Evolutionary conservation across 2,113 vertebrate species (phyloP), one percentile per base, ranked within the genome.

Genomic region (Seriola dumerili): DNA sequence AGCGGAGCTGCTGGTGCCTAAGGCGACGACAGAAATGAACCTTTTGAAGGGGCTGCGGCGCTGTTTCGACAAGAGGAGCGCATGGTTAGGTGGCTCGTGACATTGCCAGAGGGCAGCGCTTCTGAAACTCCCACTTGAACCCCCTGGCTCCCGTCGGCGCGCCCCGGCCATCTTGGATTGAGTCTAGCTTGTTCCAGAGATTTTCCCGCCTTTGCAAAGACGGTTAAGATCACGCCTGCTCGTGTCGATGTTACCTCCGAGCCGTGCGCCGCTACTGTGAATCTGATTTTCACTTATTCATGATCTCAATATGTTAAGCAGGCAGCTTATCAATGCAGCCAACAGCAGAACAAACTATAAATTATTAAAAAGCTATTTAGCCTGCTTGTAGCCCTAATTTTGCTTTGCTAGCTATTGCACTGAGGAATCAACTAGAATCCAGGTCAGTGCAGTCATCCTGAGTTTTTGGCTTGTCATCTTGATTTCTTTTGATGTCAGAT

Each of bases 341-440:
- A 36, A 83, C 64, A 78, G 42, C 40, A 21, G 58, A 86, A 36
- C 66, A 55, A 72, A 63, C 66, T 32, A 52, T 86, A 2, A 74
- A 88, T 89, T 66, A 83, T 89, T 84, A 64, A 90, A 72, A 46
- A n/a, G 46, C 64, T 82, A 55, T 78, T 92, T 75, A 83, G 78
- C 54, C 74, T 6, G 19, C 40, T 38, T 76, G 77, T 73, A 65
- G 72, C 50, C 23, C 34, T 71, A 52, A 83, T 64, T 80, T 38
- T 46, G 36, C 40, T 25, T 66, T 59, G n/a, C 77, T 48, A n/a
- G 61, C 11, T 38, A 16, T 25, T 44, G 48, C 52, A 63, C 44
- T 50, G 42, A 78, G 48, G 64, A 46, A 57, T 73, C 13, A 6
- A 48, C 34, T 23, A 12, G 44, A 48, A 38, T 64, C 25, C 62